Evolutionary conservation across 2,797 vertebrate genomes (phyloP).

Genomic region (Leptodactylus fallax): DNA sequence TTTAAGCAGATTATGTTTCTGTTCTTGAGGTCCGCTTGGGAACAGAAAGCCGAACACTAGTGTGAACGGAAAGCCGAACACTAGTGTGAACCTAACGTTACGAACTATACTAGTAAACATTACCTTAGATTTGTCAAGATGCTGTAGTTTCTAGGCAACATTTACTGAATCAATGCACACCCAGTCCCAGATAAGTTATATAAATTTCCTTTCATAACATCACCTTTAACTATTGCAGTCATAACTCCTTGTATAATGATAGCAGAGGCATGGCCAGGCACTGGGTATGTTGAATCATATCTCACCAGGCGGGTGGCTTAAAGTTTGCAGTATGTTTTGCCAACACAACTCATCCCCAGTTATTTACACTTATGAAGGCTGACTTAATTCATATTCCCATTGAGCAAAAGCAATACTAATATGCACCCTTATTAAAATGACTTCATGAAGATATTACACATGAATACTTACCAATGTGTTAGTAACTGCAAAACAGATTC

Average conservation of each 20-base stretch:
- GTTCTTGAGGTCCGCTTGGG: no score
- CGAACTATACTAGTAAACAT: no score
- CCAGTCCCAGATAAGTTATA: no score
- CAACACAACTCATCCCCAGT: background rate
- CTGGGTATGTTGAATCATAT: background rate
- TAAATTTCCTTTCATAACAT: no score
- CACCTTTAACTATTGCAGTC: background rate
- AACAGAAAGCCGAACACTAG: no score
- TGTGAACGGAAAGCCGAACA: no score
- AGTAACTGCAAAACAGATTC: slow-evolving; percentile 31
- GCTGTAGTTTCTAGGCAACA: no score
- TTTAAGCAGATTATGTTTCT: no score
- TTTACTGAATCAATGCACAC: no score
- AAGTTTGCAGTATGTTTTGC: slow-evolving; percentile 9
- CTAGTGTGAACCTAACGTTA: no score
- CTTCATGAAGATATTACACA: slow-evolving; percentile 5
- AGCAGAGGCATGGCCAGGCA: background rate
- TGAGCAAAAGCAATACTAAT: slow-evolving; percentile 12
- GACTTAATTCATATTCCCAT: slow-evolving; percentile 25
- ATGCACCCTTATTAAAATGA: slow-evolving; percentile 24
- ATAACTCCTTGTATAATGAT: slow-evolving; percentile 5
- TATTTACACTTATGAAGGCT: background rate
- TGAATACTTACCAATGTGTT: slow-evolving; percentile 13
- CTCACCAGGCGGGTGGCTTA: background rate
- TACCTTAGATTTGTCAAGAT: no score